A percentile compares a stretch with the other conserved stretches of the same genome.
Conservation (phyloP, 2,113 vertebrate genomes). For the Epinephelus cyanopodus region DNA sequence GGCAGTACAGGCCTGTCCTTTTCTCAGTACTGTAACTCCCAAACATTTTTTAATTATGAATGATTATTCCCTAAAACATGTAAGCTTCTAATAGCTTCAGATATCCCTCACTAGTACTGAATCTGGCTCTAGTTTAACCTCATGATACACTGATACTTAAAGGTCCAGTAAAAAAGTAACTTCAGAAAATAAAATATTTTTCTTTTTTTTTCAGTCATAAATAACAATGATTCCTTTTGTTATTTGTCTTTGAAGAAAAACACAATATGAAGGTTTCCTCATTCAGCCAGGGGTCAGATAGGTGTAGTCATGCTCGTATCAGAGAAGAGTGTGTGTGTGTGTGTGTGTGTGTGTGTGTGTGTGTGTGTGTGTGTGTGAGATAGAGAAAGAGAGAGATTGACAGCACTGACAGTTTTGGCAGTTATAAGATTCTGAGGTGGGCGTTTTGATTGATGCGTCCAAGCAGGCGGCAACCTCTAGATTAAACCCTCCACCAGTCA, state of each 20-base stretch:
- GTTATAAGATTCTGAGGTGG: conserved; percentile 61
- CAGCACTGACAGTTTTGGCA: conserved; percentile 62
- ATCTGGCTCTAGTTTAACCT: neutral
- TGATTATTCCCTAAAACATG: neutral
- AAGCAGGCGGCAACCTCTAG: conserved; percentile 33
- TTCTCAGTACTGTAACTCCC: neutral
- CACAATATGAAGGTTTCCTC: conserved; percentile 13
- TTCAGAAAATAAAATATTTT: too few species aligned
- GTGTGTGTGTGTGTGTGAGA: neutral
- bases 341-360: neutral
- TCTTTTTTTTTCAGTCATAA: neutral
- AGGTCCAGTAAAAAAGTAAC: neutral
- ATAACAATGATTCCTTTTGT: neutral
- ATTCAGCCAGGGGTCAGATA: conserved; percentile 25
- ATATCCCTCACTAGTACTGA: neutral
- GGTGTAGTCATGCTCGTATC: neutral
- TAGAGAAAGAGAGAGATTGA: conserved; percentile 54
- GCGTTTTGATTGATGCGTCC: conserved; percentile 69
- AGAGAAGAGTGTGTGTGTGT: neutral
- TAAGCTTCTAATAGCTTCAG: neutral
- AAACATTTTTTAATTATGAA: neutral
- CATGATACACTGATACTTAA: neutral
- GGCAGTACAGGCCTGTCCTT: neutral
- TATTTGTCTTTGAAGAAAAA: conserved; percentile 18
- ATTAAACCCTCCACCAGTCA: conserved; percentile 55